A percentile compares a stretch with the other conserved stretches of the same genome.
phyloP scores from a whole-genome alignment of 1,140 invertebrate species.

The Drosophila repletoides region DNA sequence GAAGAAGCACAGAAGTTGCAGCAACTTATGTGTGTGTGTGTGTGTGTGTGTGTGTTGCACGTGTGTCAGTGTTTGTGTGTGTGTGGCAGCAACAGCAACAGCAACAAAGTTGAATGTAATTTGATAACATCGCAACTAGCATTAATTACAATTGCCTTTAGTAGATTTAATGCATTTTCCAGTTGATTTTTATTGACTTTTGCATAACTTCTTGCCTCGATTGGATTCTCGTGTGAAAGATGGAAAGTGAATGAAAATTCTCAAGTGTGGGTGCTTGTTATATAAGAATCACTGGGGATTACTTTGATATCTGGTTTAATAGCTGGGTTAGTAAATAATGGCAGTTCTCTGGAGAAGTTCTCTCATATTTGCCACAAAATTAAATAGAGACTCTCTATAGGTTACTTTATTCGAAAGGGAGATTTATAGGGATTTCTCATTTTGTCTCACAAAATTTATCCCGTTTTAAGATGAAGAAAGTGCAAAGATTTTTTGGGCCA shows the following conservation, averaged over 20 bases:
- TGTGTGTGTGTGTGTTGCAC: slow-evolving; percentile 11
- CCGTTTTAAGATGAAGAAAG: too few species aligned
- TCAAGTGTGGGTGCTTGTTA: slow-evolving; percentile 1
- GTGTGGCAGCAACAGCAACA: slow-evolving; percentile 4
- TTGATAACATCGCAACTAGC: slow-evolving; percentile 71
- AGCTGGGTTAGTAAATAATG: too few species aligned
- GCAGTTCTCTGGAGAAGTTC: too few species aligned
- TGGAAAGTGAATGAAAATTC: not conserved
- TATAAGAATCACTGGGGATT: not conserved
- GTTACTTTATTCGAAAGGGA: too few species aligned
- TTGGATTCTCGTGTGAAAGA: slow-evolving; percentile 51
- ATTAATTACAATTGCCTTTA: slow-evolving; percentile 78
- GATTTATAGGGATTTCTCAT: too few species aligned
- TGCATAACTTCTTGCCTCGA: slow-evolving; percentile 47
- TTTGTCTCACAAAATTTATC: too few species aligned
- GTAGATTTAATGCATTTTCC: slow-evolving; percentile 54
- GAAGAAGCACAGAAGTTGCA: slow-evolving; percentile 47
- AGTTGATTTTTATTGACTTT: slow-evolving; percentile 65
- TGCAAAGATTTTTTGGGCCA: too few species aligned
- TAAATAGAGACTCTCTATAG: too few species aligned
- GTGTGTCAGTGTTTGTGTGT: slow-evolving; percentile 4
- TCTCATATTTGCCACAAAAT: too few species aligned
- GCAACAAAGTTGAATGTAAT: slow-evolving; percentile 62
- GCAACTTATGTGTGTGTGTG: not conserved
- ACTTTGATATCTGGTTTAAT: too few species aligned